Evolutionary conservation across 2,113 vertebrate genomes (phyloP), one percentile per base, ranked within the genome.

Genomic region (Oriolus oriolus): DNA sequence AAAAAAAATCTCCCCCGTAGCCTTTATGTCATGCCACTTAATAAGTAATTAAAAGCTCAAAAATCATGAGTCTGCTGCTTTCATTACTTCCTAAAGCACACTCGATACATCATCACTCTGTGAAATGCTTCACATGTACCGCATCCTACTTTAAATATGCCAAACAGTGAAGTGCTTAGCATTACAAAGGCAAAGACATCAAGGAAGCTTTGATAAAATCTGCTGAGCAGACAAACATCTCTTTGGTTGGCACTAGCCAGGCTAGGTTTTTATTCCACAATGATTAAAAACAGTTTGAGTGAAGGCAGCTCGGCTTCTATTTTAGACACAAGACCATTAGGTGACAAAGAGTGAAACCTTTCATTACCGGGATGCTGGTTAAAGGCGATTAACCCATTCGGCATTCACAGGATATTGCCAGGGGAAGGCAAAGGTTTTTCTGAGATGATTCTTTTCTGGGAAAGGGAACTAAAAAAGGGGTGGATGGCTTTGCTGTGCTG

Each of bases 191-290:
- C 91, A 70, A 77, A 96, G 97, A 97, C 97, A 97, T 95, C 95
- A 96, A 96, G 96, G 96, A 96, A 96, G 94, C 96, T 93, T 94
- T 96, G 96, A 97, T 97, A 97, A 97, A 97, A 97, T 97, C 96
- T 97, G 96, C 97, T 97, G 96, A 97, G 96, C 96, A 95, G 96
- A 94, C 96, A 96, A 96, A 94, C 95, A 96, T 96, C 96, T 85
- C 93, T 93, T 89, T 93, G 88, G 93, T 95, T 97, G 96, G 97
- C 95, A 96, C 96, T 97, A 95, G 84, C 84, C 94, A 47, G 91
- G 91, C 94, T 90, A 92, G 90, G 87, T 89, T 96, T 97, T 95
- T 96, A 96, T 97, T 95, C 95, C 87, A 84, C 89, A 45, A 95
- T 92, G 94, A 95, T 96, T 95, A 96, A 95, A 96, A 95, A 90